phyloP scores from a whole-genome alignment of 2,113 vertebrate genomes.

The Pyxicephalus adspersus region DNA sequence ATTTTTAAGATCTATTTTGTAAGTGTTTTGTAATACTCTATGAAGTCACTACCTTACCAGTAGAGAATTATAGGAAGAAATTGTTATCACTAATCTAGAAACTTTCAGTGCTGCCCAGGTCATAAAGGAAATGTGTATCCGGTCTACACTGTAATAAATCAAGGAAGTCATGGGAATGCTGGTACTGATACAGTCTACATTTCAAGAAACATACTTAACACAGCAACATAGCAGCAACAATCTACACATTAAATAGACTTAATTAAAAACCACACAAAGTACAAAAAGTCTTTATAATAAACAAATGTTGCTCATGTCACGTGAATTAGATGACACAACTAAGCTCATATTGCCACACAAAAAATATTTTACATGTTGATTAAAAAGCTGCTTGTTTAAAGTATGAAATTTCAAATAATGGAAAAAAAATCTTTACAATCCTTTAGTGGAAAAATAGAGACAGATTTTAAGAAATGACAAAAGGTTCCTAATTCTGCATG shows the following conservation, averaged over 20 bases:
- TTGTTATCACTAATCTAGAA: slow-evolving; percentile 21
- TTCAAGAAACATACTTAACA: background rate
- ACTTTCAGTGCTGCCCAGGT: background rate
- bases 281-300: no score
- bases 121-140: slow-evolving; percentile 46
- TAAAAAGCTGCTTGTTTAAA: no score
- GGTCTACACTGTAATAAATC: slow-evolving; percentile 27
- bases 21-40: background rate
- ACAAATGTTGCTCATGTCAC: no score
- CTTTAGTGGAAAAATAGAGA: background rate
- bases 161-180: slow-evolving; percentile 17
- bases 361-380: no score
- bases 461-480: background rate
- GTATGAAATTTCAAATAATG: no score
- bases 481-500: slow-evolving; percentile 13
- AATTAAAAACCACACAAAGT: no score
- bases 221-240: background rate
- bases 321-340: no score
- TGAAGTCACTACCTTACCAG: background rate
- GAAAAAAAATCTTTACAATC: background rate
- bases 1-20: background rate
- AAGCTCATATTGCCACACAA: no score
- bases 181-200: background rate
- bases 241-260: no score
- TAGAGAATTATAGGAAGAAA: slow-evolving; percentile 17